phyloP scores from a whole-genome alignment of 2,797 vertebrate genomes.

The Semaprochilodus insignis region DNA sequence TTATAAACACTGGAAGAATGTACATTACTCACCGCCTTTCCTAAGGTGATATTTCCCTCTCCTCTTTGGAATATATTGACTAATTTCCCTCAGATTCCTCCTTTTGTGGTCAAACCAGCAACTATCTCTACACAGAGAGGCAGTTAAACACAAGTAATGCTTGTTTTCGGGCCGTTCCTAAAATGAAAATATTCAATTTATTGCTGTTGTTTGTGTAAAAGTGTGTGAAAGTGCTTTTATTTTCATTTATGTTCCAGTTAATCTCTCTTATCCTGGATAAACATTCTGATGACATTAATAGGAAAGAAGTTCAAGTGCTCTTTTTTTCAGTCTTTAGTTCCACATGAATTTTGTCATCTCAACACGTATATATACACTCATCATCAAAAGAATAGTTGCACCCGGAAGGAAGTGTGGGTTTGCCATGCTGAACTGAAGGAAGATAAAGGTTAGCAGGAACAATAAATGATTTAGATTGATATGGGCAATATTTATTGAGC shows the following conservation, averaged over 20 bases:
- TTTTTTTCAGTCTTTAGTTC: neutral
- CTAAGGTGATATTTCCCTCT: conserved; percentile 33
- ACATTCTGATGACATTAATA: too few species aligned
- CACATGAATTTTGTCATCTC: neutral
- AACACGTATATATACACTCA: neutral
- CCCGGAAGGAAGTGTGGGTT: too few species aligned
- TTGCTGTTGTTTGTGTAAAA: neutral
- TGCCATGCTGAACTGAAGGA: too few species aligned
- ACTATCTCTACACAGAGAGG: conserved; percentile 11
- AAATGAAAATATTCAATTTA: neutral
- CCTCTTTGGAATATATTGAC: conserved; percentile 32
- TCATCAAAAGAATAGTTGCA: too few species aligned
- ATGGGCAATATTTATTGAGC: too few species aligned
- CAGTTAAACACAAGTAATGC: neutral
- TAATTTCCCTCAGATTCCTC: conserved; percentile 33
- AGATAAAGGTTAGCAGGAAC: too few species aligned
- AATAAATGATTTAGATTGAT: too few species aligned
- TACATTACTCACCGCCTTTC: conserved; percentile 39
- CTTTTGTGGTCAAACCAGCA: conserved; percentile 30
- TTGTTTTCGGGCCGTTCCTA: neutral
- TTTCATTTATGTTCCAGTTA: neutral
- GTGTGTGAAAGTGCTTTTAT: neutral
- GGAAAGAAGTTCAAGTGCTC: too few species aligned
- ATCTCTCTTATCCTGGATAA: neutral
- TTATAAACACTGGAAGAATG: conserved; percentile 74